These are phyloP conservation scores for Macrosteles quadrilineatus DNA, from an alignment of 1,140 invertebrate genomes.

Conservation along the genomic window DNA sequence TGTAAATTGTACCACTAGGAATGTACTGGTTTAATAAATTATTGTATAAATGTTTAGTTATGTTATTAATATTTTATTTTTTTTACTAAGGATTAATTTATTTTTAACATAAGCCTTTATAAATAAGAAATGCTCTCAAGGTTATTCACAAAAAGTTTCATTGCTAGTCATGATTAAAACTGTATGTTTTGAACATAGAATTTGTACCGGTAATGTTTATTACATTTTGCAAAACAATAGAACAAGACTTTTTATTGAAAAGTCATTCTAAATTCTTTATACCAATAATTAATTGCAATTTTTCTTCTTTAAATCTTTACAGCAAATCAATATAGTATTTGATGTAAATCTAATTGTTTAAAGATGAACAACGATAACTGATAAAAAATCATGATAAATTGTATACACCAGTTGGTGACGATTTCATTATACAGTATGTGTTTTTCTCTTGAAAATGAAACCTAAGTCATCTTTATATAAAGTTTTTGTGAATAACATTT, in stretches of 20 bases:
- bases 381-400: no score
- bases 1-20: neutral
- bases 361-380: no score
- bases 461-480: neutral
- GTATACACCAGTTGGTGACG: no score
- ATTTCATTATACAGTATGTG: neutral
- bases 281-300: no score
- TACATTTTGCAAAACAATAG: neutral
- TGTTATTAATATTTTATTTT: neutral
- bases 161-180: neutral
- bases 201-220: neutral
- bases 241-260: no score
- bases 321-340: no score
- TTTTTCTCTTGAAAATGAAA: neutral
- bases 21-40: neutral
- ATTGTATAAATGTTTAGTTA: conserved; percentile 12
- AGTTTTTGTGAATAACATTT: neutral
- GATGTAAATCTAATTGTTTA: no score
- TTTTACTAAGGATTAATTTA: conserved; percentile 24
- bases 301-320: no score
- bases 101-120: neutral
- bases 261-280: no score
- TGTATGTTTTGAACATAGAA: neutral
- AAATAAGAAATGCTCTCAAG: conserved; percentile 1
- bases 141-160: neutral